phyloP scores from a whole-genome alignment of 2,888 invertebrate genomes.

The Xestobium rufovillosum region DNA sequence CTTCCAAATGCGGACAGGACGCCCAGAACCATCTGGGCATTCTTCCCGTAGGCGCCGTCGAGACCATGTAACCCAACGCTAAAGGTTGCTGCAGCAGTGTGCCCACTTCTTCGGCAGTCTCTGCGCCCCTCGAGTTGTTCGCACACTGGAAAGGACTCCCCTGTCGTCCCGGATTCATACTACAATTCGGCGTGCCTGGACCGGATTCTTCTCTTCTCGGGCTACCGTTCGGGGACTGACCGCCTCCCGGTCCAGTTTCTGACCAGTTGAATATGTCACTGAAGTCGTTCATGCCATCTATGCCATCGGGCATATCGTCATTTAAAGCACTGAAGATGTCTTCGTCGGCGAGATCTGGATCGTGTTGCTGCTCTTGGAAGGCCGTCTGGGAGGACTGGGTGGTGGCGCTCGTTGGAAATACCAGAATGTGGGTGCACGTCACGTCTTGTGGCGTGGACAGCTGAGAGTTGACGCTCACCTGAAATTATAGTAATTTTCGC shows the following conservation, averaged over 20 bases:
- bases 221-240: slow-evolving; percentile 49
- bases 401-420: slow-evolving; percentile 95
- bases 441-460: slow-evolving; percentile 94
- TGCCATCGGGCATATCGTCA: slow-evolving; percentile 56
- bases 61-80: slow-evolving; percentile 94
- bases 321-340: slow-evolving; percentile 57
- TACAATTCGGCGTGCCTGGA: slow-evolving; percentile 48
- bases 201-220: slow-evolving; percentile 24
- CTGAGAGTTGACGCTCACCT: slow-evolving; percentile 80
- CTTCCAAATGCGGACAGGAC: slow-evolving; percentile 86
- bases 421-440: slow-evolving; percentile 94
- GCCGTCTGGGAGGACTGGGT: slow-evolving; percentile 75
- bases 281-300: slow-evolving; percentile 65
- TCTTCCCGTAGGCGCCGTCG: slow-evolving; percentile 87
- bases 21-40: slow-evolving; percentile 99
- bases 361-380: slow-evolving; percentile 61
- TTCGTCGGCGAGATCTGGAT: slow-evolving; percentile 59
- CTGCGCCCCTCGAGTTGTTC: slow-evolving; percentile 37
- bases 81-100: slow-evolving; percentile 94
- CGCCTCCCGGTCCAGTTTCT: slow-evolving; percentile 49
- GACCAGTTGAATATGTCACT: slow-evolving; percentile 74
- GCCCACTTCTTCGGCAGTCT: slow-evolving; percentile 52
- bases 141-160: slow-evolving; percentile 46
- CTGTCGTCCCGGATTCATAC: slow-evolving; percentile 38
- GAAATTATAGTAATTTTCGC: slow-evolving; percentile 37